These are phyloP conservation scores for Eurypyga helias DNA, from an alignment of 2,113 vertebrate species.

Conservation along the genomic window DNA sequence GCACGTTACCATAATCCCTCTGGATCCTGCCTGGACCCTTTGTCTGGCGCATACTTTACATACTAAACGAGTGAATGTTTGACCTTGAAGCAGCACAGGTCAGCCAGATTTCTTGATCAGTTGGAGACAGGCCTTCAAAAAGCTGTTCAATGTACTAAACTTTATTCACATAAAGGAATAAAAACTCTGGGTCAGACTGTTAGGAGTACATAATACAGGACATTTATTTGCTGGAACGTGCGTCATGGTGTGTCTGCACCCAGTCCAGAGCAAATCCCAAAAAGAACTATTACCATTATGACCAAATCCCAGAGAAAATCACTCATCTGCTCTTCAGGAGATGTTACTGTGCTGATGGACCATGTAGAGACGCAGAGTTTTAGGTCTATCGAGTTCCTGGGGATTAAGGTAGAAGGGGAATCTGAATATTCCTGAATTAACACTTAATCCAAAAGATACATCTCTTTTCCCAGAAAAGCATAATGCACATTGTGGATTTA, in stretches of 20 bases:
- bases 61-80: background rate
- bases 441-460: fast-evolving
- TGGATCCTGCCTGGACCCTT: background rate
- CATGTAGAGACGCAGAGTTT: background rate
- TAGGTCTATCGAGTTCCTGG: background rate
- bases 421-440: background rate
- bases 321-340: background rate
- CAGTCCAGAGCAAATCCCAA: background rate
- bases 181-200: background rate
- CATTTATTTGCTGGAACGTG: background rate
- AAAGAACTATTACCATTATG: background rate
- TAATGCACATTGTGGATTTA: fast-evolving
- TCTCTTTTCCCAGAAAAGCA: background rate
- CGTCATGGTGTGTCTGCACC: fast-evolving
- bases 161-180: background rate
- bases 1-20: fast-evolving
- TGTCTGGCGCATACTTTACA: background rate
- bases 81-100: background rate
- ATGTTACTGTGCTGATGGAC: background rate
- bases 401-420: background rate
- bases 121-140: background rate
- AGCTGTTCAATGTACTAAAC: background rate
- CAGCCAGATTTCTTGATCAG: background rate
- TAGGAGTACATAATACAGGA: fast-evolving
- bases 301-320: too few species aligned